Evolutionary conservation across 2,113 vertebrate species (phyloP).

Genomic region (Girardinichthys multiradiatus): DNA sequence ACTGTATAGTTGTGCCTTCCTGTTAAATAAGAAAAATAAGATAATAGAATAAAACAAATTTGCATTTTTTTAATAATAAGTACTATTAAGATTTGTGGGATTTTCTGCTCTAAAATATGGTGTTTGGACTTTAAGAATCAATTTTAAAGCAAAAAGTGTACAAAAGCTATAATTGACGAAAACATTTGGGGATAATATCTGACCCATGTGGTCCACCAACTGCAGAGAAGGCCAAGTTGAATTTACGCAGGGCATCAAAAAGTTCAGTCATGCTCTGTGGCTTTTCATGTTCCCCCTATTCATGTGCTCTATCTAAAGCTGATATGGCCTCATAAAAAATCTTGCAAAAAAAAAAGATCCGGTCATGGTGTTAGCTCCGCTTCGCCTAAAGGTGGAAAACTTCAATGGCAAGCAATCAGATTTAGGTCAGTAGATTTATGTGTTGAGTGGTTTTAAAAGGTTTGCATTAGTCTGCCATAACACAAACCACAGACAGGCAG

Average conservation of each 20-base stretch:
- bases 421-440: slow-evolving; percentile 55
- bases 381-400: slow-evolving; percentile 37
- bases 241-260: slow-evolving; percentile 3
- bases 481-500: slow-evolving; percentile 45
- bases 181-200: slow-evolving; percentile 7
- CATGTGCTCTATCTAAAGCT: slow-evolving; percentile 37
- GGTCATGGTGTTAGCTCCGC: slow-evolving; percentile 40
- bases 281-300: slow-evolving; percentile 19
- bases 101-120: too few relatives aligned
- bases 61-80: too few relatives aligned
- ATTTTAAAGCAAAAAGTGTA: background rate
- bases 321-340: slow-evolving; percentile 47
- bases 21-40: too few relatives aligned
- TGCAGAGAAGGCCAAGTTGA: slow-evolving; percentile 4
- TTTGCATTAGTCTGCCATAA: slow-evolving; percentile 53
- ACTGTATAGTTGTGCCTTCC: too few relatives aligned
- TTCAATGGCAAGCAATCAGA: slow-evolving; percentile 63
- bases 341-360: slow-evolving; percentile 38
- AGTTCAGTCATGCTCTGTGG: slow-evolving; percentile 18
- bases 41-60: too few relatives aligned
- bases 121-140: background rate
- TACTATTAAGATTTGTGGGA: too few relatives aligned
- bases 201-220: background rate
- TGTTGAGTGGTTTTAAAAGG: slow-evolving; percentile 61
- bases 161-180: background rate